Evolutionary conservation across 2,797 vertebrate species (phyloP), one percentile per base, ranked within the genome.

Genomic region (Lagodon rhomboides): DNA sequence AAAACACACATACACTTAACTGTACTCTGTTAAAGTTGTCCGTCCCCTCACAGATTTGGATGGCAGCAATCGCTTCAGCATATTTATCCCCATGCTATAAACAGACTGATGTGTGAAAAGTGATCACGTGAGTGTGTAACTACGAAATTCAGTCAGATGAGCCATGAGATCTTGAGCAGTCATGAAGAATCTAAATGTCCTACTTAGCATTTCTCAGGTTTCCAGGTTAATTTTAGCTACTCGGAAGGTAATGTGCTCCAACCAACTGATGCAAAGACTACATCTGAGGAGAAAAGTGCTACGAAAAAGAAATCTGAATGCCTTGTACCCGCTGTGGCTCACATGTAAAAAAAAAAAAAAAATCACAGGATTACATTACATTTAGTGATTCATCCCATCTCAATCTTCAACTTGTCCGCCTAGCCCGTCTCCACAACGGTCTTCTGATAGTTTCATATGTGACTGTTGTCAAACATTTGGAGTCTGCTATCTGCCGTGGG

Each of bases 171-270:
- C 56, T 20, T 75, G 68, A 73, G 63, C 51, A 77, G 70, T 80
- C 41, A 23, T 22, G 51, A 74, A 46, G 58, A 84, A 85, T 78
- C 54, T 60, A 79, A 79, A 71, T 85, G 56, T 70, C 73, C 77
- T 73, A 66, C 63, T 85, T 85, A 77, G 22, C 44, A 72, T 84
- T 84, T 72, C 53, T 69, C 73, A 46, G 71, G 73, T 80, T 78
- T 77, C 30, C 64, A 72, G 71, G 74, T 82, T 79, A 67, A 76
- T 70, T 68, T 70, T 55, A 66, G 55, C 66, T 75, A 63, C 25
- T 63, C 44, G 7, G n/a, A 34, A 38, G 23, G 25, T 49, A 51
- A 65, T 68, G 53, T 34, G 44, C 44, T 54, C 55, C 34, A 60
- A 34, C 23, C n/a, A 43, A 56, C 0, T 44, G 44, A 67, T 50